Evolutionary conservation across 2,113 vertebrate genomes (phyloP).

Genomic region (Tympanuchus pallidicinctus): DNA sequence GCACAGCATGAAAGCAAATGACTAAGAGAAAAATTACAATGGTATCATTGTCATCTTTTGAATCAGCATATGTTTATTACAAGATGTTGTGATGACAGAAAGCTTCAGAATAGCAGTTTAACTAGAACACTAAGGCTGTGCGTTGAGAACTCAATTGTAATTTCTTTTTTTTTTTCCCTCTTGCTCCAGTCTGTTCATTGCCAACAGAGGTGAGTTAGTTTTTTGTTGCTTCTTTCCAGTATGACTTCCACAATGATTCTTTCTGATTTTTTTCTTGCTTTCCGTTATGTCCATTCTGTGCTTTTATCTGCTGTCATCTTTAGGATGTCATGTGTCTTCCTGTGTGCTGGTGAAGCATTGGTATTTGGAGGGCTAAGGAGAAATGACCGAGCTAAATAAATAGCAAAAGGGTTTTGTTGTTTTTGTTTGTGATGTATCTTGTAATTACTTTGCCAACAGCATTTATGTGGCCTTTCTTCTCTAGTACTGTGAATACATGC

Average conservation of each 20-base stretch:
- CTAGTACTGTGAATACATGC: conserved; percentile 99
- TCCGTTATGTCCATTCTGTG: neutral
- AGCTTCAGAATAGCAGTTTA: neutral
- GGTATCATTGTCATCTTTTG: neutral
- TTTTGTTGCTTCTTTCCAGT: neutral
- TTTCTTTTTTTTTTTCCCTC: neutral
- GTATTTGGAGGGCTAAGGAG: neutral
- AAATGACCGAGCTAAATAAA: neutral
- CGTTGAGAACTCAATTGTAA: conserved; percentile 5
- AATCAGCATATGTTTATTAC: neutral
- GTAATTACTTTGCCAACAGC: neutral
- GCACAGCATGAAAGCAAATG: neutral
- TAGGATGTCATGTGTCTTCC: neutral
- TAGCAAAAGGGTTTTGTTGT: neutral
- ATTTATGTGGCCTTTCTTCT: neutral
- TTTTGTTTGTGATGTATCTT: neutral
- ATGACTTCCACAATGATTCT: neutral
- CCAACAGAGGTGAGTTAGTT: conserved; percentile 84
- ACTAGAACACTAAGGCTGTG: neutral
- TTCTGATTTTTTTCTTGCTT: neutral
- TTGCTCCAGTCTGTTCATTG: conserved; percentile 81
- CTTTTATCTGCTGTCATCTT: neutral
- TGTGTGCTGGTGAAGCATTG: neutral
- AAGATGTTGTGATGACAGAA: neutral
- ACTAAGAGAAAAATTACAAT: neutral